Base-by-base conservation (phyloP, 1,140 invertebrate species). In the Samia ricini region DNA sequence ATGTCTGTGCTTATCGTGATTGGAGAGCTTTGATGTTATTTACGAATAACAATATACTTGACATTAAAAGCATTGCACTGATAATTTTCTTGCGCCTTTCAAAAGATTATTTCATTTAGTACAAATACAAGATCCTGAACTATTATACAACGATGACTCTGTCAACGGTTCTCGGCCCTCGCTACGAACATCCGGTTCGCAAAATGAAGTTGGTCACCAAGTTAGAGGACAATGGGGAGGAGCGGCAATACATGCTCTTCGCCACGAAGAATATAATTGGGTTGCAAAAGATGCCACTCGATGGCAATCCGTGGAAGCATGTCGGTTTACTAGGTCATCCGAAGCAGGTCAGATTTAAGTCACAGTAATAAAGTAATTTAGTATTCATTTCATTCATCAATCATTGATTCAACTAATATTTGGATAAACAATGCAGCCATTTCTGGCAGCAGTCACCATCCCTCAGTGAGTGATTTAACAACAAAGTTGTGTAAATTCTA, bases 221-320 rank as follows among this genome's bases (percentile, higher is more conserved):
- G 22, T 5, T 29, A 7, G 56, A 52, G 5, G 74, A 75, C 26
- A 77, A 81, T 4, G 71, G 77, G 0, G 61, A 58, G n/a, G 29
- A 77, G 26, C 21, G 69, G 5, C 76, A 83, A 33, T 95, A 94
- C 72, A 75, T 95, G 61, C 72, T 94, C 22, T 96, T 94, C 72
- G 87, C 91, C 0, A 94, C 93, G 5, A 88, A 92, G 22, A 93
- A 93, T 69, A 91, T 94, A 66, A 92, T 96, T 49, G 95, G 95
- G 1, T 78, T 96, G 23, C 93, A 94, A 74, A 92, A 93, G 61
- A 77, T 95, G 68, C 94, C 95, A 4, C 75, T 94, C 0, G 93
- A 95, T 83, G 95, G 95, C 4, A 96, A 95, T 83, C 95, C 95
- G 20, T 95, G 93, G 81, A 94, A 93, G 74, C 92, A 92, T 66